phyloP scores from a whole-genome alignment of 2,797 vertebrate genomes.

The Steatocranus sp. region DNA sequence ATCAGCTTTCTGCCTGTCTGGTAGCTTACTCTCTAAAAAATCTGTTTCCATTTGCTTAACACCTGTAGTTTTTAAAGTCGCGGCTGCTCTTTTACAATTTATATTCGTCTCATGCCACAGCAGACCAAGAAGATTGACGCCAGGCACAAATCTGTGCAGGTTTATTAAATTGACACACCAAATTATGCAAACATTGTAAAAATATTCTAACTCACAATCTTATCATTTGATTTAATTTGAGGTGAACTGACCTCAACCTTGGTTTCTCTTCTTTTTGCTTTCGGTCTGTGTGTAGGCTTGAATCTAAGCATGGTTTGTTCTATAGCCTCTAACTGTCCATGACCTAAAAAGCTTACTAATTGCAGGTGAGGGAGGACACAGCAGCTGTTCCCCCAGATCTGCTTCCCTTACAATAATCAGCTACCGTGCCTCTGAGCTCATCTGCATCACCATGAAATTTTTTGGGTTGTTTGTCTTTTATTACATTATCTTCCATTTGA shows the following conservation, averaged over 20 bases:
- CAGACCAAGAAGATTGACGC: neutral
- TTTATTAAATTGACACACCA: neutral
- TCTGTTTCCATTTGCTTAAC: neutral
- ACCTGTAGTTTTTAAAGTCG: neutral
- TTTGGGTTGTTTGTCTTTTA: neutral
- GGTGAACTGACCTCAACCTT: slow-evolving; percentile 8
- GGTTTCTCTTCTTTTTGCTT: neutral
- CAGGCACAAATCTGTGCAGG: no score
- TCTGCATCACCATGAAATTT: neutral
- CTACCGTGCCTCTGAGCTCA: neutral
- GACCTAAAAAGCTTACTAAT: slow-evolving; percentile 67
- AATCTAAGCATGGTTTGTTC: slow-evolving; percentile 22
- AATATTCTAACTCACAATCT: neutral
- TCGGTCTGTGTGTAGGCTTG: neutral
- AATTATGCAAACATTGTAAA: neutral
- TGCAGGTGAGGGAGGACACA: slow-evolving; percentile 59
- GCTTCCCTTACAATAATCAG: slow-evolving; percentile 23
- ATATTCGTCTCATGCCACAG: neutral
- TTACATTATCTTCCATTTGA: neutral
- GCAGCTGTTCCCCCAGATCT: slow-evolving; percentile 55
- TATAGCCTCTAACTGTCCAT: slow-evolving; percentile 54
- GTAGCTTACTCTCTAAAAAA: neutral
- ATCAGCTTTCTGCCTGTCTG: neutral
- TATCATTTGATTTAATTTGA: neutral
- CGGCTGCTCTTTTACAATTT: neutral